phyloP scores from a whole-genome alignment of 2,113 vertebrate genomes.

The Cololabis saira region DNA sequence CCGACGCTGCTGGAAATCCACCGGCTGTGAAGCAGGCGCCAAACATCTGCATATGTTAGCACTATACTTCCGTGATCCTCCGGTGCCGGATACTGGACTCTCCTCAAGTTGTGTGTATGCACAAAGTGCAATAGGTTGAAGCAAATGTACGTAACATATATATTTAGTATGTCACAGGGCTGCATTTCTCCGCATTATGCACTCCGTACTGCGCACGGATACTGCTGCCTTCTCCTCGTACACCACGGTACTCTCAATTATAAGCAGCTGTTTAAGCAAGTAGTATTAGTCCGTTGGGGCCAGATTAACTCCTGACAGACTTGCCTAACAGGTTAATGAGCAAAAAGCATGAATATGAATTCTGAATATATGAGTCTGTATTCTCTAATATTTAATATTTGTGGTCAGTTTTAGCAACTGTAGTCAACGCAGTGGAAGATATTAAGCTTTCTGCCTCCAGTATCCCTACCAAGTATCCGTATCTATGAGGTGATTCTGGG shows the following conservation, averaged over 20 bases:
- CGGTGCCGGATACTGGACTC: conserved; percentile 37
- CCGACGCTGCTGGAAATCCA: conserved; percentile 62
- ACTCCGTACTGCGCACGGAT: conserved; percentile 55
- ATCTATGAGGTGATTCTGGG: background rate
- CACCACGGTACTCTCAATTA: conserved; percentile 34
- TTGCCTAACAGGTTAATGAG: conserved; percentile 12
- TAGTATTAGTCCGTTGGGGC: conserved; percentile 18
- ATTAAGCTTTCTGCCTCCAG: conserved; percentile 17
- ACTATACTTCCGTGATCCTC: conserved; percentile 48
- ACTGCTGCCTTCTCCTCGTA: conserved; percentile 49
- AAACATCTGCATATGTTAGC: conserved; percentile 47
- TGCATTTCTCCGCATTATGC: conserved; percentile 55
- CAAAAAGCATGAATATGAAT: conserved; percentile 56
- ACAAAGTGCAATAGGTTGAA: conserved; percentile 58
- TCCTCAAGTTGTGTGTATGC: conserved; percentile 54
- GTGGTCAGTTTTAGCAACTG: conserved; percentile 4
- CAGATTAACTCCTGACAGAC: conserved; percentile 14
- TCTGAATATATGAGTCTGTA: conserved; percentile 34
- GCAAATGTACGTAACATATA: conserved; percentile 46
- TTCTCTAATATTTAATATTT: conserved; percentile 35
- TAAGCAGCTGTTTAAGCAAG: conserved; percentile 32
- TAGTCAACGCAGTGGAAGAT: conserved; percentile 20
- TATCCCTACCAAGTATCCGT: conserved; percentile 13
- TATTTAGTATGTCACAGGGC: conserved; percentile 51
- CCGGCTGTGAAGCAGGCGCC: conserved; percentile 58